A percentile compares a stretch with the other conserved stretches of the same genome.
Conservation (phyloP, 2,113 vertebrate species). For the Melanerpes formicivorus region DNA sequence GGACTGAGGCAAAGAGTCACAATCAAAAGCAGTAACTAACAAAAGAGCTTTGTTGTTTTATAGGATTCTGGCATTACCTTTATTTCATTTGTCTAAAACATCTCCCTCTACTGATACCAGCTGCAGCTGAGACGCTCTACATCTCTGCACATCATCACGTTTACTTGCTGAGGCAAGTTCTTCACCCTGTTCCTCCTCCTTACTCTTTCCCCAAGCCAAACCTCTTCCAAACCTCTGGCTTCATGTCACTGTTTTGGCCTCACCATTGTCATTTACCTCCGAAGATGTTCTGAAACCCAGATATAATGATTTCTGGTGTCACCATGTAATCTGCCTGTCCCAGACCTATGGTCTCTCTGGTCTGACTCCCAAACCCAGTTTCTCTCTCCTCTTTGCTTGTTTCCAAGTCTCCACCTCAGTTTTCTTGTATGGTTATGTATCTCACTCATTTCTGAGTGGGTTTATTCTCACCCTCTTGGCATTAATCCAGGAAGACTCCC, state of each 20-base stretch:
- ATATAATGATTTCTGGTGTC: not conserved
- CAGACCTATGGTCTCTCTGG: not conserved
- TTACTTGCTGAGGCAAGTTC: not conserved
- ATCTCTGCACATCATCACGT: not conserved
- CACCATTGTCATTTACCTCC: not conserved
- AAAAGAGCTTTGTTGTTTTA: not conserved
- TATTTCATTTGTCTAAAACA: not conserved
- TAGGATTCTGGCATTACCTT: not conserved
- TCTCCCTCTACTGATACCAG: rapidly evolving
- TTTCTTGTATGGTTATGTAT: not conserved
- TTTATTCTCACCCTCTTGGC: not conserved
- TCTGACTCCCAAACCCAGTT: not conserved
- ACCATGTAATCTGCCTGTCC: rapidly evolving
- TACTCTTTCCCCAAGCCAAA: not conserved
- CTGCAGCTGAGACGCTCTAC: not conserved
- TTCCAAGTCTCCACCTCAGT: not conserved
- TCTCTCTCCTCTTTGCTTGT: not conserved
- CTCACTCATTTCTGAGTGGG: not conserved
- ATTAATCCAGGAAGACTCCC: not conserved
- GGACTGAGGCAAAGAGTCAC: not conserved
- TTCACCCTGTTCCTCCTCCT: not conserved
- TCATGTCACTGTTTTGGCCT: not conserved
- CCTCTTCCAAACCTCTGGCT: not conserved
- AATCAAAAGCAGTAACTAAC: not conserved
- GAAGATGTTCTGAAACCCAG: not conserved